These are phyloP conservation scores for Zaprionus lineosus DNA, from an alignment of 2,888 invertebrate genomes.

Conservation along the genomic window DNA sequence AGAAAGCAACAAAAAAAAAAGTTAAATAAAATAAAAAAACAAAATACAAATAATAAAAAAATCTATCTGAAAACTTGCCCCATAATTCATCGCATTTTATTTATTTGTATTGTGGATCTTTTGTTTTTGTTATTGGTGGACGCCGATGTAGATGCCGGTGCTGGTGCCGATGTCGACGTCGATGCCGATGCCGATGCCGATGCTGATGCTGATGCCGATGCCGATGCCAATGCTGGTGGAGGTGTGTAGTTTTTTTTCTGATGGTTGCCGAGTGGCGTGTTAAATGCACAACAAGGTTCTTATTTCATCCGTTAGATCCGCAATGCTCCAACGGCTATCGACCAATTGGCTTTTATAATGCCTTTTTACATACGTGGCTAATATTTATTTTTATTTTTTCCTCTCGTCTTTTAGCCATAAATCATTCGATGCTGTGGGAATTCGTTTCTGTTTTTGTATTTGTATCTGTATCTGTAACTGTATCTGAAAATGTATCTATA, in stretches of 20 bases:
- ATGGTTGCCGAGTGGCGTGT: slow-evolving; percentile 55
- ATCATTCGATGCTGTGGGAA: slow-evolving; percentile 75
- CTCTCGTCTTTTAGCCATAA: slow-evolving; percentile 52
- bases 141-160: too few relatives aligned
- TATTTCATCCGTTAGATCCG: slow-evolving; percentile 78
- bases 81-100: slow-evolving; percentile 75
- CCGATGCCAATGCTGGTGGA: too few relatives aligned
- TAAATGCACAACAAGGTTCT: slow-evolving; percentile 77
- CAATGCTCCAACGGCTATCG: slow-evolving; percentile 57
- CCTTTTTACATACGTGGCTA: slow-evolving; percentile 69
- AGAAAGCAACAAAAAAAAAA: neutral
- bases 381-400: slow-evolving; percentile 1
- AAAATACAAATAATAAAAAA: slow-evolving; percentile 20
- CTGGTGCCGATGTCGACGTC: too few relatives aligned
- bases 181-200: too few relatives aligned
- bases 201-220: too few relatives aligned
- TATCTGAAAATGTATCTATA: slow-evolving; percentile 4
- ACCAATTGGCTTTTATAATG: slow-evolving; percentile 56
- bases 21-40: slow-evolving; percentile 4
- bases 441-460: slow-evolving; percentile 32
- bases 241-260: slow-evolving; percentile 40
- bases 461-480: slow-evolving; percentile 13
- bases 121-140: slow-evolving; percentile 35
- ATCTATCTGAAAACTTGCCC: slow-evolving; percentile 71
- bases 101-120: slow-evolving; percentile 41